Evolutionary conservation across 2,888 invertebrate genomes (phyloP).

Genomic region (Lysandra coridon): DNA sequence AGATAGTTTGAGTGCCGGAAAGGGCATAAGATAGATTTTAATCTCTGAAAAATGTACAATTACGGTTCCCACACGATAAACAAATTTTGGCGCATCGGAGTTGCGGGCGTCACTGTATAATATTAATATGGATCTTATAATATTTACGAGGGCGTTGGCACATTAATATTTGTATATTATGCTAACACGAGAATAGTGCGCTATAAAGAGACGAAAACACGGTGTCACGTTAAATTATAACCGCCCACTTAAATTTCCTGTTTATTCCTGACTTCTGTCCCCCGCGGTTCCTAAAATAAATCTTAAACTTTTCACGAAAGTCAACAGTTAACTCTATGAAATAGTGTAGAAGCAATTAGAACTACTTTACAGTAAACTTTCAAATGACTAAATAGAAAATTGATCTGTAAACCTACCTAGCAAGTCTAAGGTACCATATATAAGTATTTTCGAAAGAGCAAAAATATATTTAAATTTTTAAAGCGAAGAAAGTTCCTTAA

Average conservation of each 20-base stretch:
- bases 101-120: too few relatives aligned
- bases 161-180: conserved; percentile 18
- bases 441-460: too few relatives aligned
- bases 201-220: conserved; percentile 63
- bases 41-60: too few relatives aligned
- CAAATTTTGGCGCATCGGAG: background rate
- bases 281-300: conserved; percentile 52
- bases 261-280: conserved; percentile 66
- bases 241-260: conserved; percentile 67
- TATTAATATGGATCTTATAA: background rate
- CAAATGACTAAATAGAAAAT: too few relatives aligned
- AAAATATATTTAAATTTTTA: too few relatives aligned
- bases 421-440: too few relatives aligned
- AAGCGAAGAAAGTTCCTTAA: too few relatives aligned
- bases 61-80: background rate
- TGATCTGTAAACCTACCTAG: too few relatives aligned
- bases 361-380: background rate
- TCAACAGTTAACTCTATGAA: conserved; percentile 33
- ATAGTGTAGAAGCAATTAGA: background rate
- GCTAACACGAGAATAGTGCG: conserved; percentile 53
- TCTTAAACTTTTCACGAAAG: conserved; percentile 4
- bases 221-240: conserved; percentile 67
- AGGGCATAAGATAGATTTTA: too few relatives aligned
- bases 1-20: too few relatives aligned
- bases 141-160: background rate